Evolutionary conservation across 2,113 vertebrate species (phyloP).

Genomic region (Pituophis catenifer): DNA sequence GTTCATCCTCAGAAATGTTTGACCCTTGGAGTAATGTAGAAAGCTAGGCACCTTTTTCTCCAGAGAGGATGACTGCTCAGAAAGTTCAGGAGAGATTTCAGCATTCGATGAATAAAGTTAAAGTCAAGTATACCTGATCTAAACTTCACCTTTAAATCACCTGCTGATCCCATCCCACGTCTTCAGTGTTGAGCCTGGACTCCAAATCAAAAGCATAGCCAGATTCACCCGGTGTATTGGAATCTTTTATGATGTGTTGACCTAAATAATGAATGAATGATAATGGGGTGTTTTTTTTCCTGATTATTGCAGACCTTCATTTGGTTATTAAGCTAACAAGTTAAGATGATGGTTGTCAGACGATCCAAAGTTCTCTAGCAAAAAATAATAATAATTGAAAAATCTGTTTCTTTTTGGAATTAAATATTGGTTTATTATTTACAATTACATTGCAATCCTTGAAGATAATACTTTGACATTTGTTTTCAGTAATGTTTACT

Average conservation of each 20-base stretch:
- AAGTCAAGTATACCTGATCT: neutral
- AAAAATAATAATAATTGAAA: neutral
- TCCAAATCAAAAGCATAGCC: neutral
- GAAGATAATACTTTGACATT: neutral
- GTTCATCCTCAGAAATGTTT: neutral
- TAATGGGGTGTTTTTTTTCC: neutral
- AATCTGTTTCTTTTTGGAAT: neutral
- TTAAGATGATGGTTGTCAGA: neutral
- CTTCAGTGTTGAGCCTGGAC: neutral
- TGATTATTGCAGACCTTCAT: neutral
- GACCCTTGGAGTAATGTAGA: neutral
- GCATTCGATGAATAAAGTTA: neutral
- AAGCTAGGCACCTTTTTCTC: neutral
- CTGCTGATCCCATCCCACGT: neutral
- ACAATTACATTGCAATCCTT: neutral
- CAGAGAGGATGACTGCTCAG: neutral
- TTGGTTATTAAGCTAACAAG: neutral
- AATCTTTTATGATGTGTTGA: neutral
- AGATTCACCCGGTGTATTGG: neutral
- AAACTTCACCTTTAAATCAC: neutral
- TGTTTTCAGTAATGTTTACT: neutral
- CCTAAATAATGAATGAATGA: neutral
- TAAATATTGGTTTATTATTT: neutral
- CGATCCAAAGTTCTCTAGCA: neutral
- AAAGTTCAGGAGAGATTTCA: neutral